Percentiles rank a stretch among this genome's conserved stretches.
phyloP scores from a whole-genome alignment of 2,888 invertebrate genomes.

The Celastrina argiolus region DNA sequence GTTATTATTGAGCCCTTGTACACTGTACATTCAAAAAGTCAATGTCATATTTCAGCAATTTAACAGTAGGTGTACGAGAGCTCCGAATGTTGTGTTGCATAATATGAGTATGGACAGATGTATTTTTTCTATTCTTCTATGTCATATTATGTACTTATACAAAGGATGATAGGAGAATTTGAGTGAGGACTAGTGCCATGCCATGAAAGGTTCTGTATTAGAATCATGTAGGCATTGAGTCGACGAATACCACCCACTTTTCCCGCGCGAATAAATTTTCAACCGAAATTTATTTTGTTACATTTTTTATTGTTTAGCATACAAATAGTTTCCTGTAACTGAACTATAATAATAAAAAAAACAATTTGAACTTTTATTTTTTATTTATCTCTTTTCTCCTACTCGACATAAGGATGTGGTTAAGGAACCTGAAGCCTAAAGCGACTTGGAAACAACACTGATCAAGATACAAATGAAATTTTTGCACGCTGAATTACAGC shows the following conservation, averaged over 20 bases:
- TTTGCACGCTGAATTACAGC: no score
- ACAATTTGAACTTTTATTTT: slow-evolving; percentile 53
- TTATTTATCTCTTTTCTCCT: slow-evolving; percentile 17
- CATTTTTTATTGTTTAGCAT: slow-evolving; percentile 59
- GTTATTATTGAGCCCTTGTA: slow-evolving; percentile 31
- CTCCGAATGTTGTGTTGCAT: slow-evolving; percentile 27
- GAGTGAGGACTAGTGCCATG: slow-evolving; percentile 77
- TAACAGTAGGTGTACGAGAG: slow-evolving; percentile 33
- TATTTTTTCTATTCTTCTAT: slow-evolving; percentile 46
- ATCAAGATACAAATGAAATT: no score
- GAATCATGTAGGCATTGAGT: slow-evolving; percentile 73
- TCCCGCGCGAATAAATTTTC: slow-evolving; percentile 65
- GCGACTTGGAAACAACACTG: no score
- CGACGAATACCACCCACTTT: slow-evolving; percentile 77
- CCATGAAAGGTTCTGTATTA: slow-evolving; percentile 76
- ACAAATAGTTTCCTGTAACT: slow-evolving; percentile 64
- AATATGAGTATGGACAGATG: slow-evolving; percentile 39
- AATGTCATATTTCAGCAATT: not conserved
- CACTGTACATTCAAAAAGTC: slow-evolving; percentile 19
- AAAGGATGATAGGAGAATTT: slow-evolving; percentile 74
- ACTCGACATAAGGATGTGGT: no score
- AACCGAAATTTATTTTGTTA: slow-evolving; percentile 57
- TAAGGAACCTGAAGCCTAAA: no score
- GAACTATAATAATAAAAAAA: slow-evolving; percentile 71
- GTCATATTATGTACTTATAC: slow-evolving; percentile 50